Evolutionary conservation across 2,797 vertebrate genomes (phyloP).

Genomic region (Cyclura pinguis): DNA sequence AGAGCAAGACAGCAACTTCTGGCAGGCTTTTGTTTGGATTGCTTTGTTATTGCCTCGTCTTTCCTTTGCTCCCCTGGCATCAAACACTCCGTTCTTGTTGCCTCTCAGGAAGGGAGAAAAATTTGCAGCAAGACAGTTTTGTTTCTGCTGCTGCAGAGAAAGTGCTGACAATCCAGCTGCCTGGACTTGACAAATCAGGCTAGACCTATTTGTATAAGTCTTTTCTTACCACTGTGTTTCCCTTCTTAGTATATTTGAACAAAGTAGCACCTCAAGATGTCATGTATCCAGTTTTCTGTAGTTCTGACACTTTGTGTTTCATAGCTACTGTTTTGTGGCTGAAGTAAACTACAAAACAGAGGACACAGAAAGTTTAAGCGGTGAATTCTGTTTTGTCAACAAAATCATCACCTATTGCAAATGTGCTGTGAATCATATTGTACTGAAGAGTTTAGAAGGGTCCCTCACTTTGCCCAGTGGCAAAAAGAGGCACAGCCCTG

Average conservation of each 20-base stretch:
- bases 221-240: not conserved
- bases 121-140: not conserved
- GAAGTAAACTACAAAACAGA: not conserved
- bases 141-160: not conserved
- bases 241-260: not conserved
- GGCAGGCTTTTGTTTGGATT: not conserved
- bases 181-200: slow-evolving; percentile 7
- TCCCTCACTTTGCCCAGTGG: not conserved
- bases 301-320: slow-evolving; percentile 35
- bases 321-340: not conserved
- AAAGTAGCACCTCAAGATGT: slow-evolving; percentile 31
- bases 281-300: slow-evolving; percentile 49
- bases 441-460: not conserved
- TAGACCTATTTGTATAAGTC: not conserved
- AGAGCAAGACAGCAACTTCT: not conserved
- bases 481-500: not conserved
- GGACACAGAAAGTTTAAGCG: not conserved
- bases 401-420: not conserved
- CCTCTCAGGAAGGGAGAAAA: not conserved
- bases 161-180: not conserved
- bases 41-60: not conserved
- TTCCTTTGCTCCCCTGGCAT: not conserved
- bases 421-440: not conserved
- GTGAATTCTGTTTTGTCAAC: not conserved
- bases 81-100: not conserved